Conservation (phyloP, 2,797 vertebrate genomes). For the Loris lydekkerianus region DNA sequence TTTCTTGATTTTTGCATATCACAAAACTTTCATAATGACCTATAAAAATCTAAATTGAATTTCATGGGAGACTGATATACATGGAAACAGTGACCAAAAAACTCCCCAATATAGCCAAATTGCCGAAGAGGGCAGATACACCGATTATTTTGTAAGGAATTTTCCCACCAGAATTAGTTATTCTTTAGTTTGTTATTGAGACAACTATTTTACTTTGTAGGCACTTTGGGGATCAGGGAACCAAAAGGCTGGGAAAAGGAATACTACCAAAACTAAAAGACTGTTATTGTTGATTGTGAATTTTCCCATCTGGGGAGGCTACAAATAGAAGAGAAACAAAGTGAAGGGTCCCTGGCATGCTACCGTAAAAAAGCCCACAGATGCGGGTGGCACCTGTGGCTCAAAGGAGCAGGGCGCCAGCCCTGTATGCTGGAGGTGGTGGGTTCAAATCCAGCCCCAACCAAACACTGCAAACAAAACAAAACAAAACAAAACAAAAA, state of each 20-base stretch:
- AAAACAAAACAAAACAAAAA: too few species aligned
- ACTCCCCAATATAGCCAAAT: background rate
- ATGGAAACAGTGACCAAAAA: background rate
- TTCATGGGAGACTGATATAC: background rate
- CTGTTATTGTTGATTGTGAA: background rate
- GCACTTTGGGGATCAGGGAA: background rate
- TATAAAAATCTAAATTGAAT: background rate
- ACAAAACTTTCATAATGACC: too few species aligned
- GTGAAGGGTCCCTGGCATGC: background rate
- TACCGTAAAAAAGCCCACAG: background rate
- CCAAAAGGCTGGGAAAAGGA: background rate
- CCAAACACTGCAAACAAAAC: too few species aligned
- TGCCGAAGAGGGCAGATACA: background rate
- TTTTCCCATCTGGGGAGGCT: background rate
- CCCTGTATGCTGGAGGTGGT: too few species aligned
- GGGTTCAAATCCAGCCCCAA: too few species aligned
- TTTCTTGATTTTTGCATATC: too few species aligned
- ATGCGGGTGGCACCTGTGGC: too few species aligned
- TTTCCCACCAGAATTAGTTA: background rate
- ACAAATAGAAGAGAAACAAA: background rate
- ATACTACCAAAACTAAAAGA: conserved; percentile 6
- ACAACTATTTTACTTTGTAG: background rate
- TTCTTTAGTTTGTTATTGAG: background rate
- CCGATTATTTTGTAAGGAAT: background rate
- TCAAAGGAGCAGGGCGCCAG: too few species aligned